Conservation (phyloP, 2,113 vertebrate species). For the Pedetes capensis region DNA sequence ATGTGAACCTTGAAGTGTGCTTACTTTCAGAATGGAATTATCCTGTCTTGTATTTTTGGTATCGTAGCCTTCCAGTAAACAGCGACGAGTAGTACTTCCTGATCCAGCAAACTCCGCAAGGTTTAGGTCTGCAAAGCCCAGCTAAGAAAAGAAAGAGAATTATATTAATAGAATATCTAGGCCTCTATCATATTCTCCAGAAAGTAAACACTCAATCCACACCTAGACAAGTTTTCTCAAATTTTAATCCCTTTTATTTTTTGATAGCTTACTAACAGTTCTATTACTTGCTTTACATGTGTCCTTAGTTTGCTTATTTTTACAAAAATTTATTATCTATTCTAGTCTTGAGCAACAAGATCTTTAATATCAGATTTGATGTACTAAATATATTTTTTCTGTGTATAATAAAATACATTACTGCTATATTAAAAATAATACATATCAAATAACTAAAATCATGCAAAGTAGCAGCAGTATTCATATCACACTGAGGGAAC, state of each 20-base stretch:
- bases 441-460: neutral
- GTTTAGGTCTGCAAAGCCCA: slow-evolving; percentile 98
- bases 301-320: neutral
- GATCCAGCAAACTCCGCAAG: slow-evolving; percentile 98
- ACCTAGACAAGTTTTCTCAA: neutral
- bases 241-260: neutral
- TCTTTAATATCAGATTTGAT: slow-evolving; percentile 3
- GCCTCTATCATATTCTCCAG: slow-evolving; percentile 26
- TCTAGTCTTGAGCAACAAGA: neutral
- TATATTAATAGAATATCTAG: slow-evolving; percentile 68
- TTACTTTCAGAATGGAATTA: slow-evolving; percentile 98
- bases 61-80: slow-evolving; percentile 97
- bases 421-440: neutral
- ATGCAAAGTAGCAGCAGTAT: neutral
- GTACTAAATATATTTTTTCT: neutral
- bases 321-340: neutral
- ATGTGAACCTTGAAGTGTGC: neutral
- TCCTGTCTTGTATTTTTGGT: slow-evolving; percentile 98
- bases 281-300: neutral
- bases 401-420: neutral
- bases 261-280: neutral
- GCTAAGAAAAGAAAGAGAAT: slow-evolving; percentile 84
- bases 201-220: slow-evolving; percentile 49
- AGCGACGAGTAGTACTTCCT: slow-evolving; percentile 92
- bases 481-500: neutral